phyloP scores from a whole-genome alignment of 2,113 vertebrate genomes.

The Bettongia penicillata region DNA sequence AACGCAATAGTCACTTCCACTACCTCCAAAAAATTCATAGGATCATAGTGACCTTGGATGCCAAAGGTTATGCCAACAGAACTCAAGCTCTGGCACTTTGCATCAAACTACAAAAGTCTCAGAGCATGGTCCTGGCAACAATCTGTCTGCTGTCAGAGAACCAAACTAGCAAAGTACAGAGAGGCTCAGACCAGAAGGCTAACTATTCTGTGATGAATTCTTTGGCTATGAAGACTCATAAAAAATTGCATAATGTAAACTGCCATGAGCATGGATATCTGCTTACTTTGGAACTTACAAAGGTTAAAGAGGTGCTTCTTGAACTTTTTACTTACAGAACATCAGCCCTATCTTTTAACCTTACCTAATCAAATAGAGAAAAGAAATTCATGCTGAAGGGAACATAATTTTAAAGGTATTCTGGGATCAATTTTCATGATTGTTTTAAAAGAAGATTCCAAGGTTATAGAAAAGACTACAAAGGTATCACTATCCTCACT shows the following conservation, averaged over 20 bases:
- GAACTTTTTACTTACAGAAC: neutral
- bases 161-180: neutral
- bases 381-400: neutral
- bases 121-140: neutral
- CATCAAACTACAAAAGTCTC: neutral
- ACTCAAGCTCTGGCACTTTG: neutral
- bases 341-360: neutral
- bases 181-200: neutral
- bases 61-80: neutral
- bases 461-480: neutral
- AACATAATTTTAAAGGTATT: neutral
- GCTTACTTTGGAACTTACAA: neutral
- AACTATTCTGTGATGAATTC: neutral
- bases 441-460: neutral
- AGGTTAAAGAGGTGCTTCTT: neutral
- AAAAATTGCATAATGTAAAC: neutral
- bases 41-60: neutral
- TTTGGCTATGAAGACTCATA: neutral
- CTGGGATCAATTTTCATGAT: neutral
- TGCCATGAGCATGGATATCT: neutral
- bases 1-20: neutral
- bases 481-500: neutral
- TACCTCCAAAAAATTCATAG: neutral
- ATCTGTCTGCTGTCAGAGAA: neutral
- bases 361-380: neutral